Conservation (phyloP, 2,888 invertebrate genomes). For the Rugalucina vietnamica region DNA sequence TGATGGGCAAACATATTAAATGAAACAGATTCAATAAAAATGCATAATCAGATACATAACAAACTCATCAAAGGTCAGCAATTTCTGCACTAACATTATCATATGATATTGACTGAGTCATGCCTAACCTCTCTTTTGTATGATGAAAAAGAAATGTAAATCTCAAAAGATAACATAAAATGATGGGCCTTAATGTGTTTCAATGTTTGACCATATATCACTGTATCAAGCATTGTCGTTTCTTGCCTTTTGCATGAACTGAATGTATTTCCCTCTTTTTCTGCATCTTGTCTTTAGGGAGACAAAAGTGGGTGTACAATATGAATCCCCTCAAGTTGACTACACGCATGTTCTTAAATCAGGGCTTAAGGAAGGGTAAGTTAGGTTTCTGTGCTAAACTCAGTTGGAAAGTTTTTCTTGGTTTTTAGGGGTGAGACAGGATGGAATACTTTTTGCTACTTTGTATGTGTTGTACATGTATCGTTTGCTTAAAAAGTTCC, state of each 20-base stretch:
- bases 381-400: background rate
- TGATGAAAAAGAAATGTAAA: too few relatives aligned
- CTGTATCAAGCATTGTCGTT: conserved; percentile 21
- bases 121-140: too few relatives aligned
- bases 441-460: background rate
- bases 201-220: background rate
- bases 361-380: conserved; percentile 26
- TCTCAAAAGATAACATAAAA: too few relatives aligned
- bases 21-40: too few relatives aligned
- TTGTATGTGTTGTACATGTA: too few relatives aligned
- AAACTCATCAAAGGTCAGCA: too few relatives aligned
- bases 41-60: too few relatives aligned
- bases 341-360: conserved; percentile 65
- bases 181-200: too few relatives aligned
- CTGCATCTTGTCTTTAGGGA: conserved; percentile 59
- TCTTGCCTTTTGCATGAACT: conserved; percentile 16
- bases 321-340: conserved; percentile 70
- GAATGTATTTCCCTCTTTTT: conserved; percentile 17
- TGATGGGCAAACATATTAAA: too few relatives aligned
- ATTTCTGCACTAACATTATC: too few relatives aligned
- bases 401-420: background rate
- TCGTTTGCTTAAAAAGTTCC: too few relatives aligned
- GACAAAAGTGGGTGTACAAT: conserved; percentile 70
- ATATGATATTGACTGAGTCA: too few relatives aligned
- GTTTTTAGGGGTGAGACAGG: background rate